Evolutionary conservation across 2,888 invertebrate species (phyloP).

Genomic region (Lithophane semibrunnea): DNA sequence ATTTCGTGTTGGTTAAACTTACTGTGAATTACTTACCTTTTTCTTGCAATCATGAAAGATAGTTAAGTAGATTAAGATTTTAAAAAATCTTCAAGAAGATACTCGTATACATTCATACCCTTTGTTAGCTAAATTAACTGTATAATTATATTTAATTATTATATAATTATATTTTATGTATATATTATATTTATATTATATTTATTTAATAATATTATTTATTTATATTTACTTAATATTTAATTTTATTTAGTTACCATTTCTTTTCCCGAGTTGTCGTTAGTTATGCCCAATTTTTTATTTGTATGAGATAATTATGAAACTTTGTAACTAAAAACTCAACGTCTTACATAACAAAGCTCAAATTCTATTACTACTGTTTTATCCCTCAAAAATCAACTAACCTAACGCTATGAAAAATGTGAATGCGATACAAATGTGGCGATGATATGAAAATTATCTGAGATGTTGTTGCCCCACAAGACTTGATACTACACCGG

Average conservation of each 20-base stretch:
- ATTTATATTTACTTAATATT: too few species aligned
- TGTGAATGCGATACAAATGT: not conserved
- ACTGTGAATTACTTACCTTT: not conserved
- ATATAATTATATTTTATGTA: too few species aligned
- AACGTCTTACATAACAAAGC: not conserved
- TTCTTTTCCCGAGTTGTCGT: not conserved
- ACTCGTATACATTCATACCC: not conserved
- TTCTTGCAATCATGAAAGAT: not conserved
- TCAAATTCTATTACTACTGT: not conserved
- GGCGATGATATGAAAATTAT: not conserved
- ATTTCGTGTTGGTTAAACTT: not conserved
- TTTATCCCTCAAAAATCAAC: not conserved
- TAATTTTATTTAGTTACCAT: constrained; percentile 3
- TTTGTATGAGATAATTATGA: not conserved
- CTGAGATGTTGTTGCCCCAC: too few species aligned
- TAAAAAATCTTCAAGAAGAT: not conserved
- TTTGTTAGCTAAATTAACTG: not conserved
- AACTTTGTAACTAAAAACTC: not conserved
- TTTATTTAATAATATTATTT: too few species aligned
- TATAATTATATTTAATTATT: not conserved
- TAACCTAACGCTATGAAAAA: not conserved
- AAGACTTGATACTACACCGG: too few species aligned
- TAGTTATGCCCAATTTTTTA: too few species aligned
- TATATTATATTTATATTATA: too few species aligned
- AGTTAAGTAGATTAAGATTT: constrained; percentile 12